A percentile compares a stretch with the other conserved stretches of the same genome.
Evolutionary conservation across 2,888 invertebrate genomes (phyloP).

Genomic region (Andrena chrysosceles): DNA sequence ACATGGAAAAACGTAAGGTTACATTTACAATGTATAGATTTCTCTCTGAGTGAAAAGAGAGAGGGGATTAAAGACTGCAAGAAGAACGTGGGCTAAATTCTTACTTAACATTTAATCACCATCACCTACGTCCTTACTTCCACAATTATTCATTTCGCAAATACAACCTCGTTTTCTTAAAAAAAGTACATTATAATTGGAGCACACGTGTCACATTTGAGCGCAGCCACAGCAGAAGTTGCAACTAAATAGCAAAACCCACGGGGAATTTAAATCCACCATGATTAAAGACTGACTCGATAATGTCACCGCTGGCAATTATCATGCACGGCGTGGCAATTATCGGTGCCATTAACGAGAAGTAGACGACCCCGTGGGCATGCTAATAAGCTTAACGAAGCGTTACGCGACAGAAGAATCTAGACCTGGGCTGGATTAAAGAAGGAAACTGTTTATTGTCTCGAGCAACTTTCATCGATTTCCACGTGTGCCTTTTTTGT

Average conservation of each 20-base stretch:
- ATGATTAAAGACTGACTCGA: too few species aligned
- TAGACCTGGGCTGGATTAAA: background rate
- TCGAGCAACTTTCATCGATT: slow-evolving; percentile 2
- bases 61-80: background rate
- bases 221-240: too few species aligned
- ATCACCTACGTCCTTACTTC: too few species aligned
- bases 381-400: background rate
- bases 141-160: too few species aligned
- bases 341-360: slow-evolving; percentile 4
- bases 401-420: background rate
- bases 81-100: too few species aligned
- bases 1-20: slow-evolving; percentile 89
- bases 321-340: background rate
- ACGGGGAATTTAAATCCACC: too few species aligned
- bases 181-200: too few species aligned
- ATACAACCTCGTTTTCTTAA: too few species aligned
- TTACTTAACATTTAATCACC: too few species aligned
- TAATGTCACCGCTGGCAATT: too few species aligned
- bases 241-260: too few species aligned
- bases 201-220: too few species aligned
- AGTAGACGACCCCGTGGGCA: background rate
- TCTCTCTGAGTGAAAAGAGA: background rate
- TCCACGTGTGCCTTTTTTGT: slow-evolving; percentile 2
- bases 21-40: slow-evolving; percentile 4
- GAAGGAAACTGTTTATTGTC: background rate